A percentile compares a stretch with the other conserved stretches of the same genome.
Conservation (phyloP, 1,140 invertebrate genomes). For the Notospermus geniculatus region DNA sequence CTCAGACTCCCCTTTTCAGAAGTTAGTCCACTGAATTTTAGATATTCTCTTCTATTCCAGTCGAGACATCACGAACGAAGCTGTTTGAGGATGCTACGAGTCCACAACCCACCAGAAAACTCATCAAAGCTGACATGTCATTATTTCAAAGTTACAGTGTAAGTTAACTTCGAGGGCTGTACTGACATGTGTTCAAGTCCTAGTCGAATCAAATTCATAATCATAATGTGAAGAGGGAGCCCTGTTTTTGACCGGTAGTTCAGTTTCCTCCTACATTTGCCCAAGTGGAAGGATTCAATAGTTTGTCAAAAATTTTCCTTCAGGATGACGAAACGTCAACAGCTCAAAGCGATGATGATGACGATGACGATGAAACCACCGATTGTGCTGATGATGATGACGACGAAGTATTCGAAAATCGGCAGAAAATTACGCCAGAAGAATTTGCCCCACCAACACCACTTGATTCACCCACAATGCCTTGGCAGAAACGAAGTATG, state of each 20-base stretch:
- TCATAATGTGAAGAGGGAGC: no score
- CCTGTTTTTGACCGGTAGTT: no score
- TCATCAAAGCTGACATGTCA: conserved; percentile 58
- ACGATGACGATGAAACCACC: background rate
- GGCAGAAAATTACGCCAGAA: conserved; percentile 13
- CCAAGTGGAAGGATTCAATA: no score
- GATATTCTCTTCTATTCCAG: no score
- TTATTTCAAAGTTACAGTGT: conserved; percentile 35
- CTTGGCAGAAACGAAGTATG: background rate
- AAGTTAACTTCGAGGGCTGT: conserved; percentile 23
- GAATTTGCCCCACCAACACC: conserved; percentile 20
- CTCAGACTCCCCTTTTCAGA: no score
- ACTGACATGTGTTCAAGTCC: no score
- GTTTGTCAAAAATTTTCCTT: no score
- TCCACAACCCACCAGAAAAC: conserved; percentile 50
- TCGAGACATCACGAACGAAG: conserved; percentile 48
- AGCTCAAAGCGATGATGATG: conserved; percentile 8
- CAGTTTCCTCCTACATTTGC: no score
- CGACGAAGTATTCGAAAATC: conserved; percentile 14
- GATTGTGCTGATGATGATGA: conserved; percentile 13
- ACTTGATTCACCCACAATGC: conserved; percentile 17
- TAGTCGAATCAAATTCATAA: no score
- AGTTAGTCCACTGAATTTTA: no score
- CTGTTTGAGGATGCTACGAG: conserved; percentile 36
- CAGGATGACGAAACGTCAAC: conserved; percentile 16